phyloP scores from a whole-genome alignment of 2,113 vertebrate species.

The Turnix velox region DNA sequence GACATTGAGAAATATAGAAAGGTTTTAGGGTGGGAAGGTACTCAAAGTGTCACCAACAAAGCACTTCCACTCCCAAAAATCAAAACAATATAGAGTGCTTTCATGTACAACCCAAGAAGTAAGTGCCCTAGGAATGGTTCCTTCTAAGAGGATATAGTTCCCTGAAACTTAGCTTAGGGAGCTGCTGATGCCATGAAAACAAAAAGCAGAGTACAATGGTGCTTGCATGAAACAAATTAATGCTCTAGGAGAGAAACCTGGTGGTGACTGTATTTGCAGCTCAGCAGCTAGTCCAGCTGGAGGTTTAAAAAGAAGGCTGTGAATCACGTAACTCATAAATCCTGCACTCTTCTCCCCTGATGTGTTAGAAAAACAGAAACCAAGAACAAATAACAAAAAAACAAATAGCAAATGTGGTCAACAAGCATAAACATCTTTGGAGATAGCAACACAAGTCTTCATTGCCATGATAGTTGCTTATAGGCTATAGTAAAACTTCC shows the following conservation, averaged over 20 bases:
- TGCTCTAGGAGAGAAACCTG: not conserved
- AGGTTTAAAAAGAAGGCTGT: not conserved
- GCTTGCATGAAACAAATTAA: not conserved
- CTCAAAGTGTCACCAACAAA: not conserved
- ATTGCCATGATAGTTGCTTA: not conserved
- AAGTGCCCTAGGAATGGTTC: not conserved
- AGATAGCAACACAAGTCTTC: not conserved
- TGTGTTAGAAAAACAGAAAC: not conserved
- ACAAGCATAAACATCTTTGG: not conserved
- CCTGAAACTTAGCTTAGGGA: not conserved
- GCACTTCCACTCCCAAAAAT: rapidly evolving
- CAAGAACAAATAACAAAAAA: not conserved
- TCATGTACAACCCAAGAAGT: not conserved
- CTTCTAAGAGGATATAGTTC: not conserved
- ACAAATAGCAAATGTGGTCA: rapidly evolving
- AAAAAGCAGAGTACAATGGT: not conserved
- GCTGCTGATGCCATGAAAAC: not conserved
- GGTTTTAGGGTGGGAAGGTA: not conserved
- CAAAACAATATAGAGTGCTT: rapidly evolving
- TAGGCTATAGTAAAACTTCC: not conserved
- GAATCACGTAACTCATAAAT: not conserved
- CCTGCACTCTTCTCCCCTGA: not conserved
- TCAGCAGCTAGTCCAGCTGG: not conserved
- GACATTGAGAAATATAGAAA: not conserved
- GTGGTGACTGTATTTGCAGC: not conserved